Evolutionary conservation across 2,797 vertebrate species (phyloP).

Genomic region (Hylomyscus alleni): DNA sequence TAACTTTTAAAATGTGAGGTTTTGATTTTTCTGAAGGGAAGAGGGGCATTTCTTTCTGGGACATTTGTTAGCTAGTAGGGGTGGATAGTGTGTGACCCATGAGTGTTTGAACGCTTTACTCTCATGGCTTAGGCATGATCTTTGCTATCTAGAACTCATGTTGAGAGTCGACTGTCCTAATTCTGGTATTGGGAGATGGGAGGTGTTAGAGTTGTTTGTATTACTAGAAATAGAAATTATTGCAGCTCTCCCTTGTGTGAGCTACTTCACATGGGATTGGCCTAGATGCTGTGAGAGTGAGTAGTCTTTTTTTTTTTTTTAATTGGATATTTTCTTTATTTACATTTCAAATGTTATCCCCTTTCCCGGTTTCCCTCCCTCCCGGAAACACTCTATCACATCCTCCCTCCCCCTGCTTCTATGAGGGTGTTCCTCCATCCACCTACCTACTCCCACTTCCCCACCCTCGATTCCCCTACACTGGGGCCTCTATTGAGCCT

Average conservation of each 20-base stretch:
- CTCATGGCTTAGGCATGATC: background rate
- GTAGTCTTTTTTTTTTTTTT: no score
- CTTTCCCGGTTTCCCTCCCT: no score
- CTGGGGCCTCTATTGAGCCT: no score
- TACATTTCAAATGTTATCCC: no score
- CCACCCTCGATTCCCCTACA: no score
- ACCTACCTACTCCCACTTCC: no score
- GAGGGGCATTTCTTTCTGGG: background rate
- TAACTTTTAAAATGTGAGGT: background rate
- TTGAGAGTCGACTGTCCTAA: background rate
- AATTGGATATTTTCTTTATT: no score
- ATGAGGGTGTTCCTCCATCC: no score
- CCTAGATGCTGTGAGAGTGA: background rate
- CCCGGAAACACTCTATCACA: no score
- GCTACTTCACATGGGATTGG: background rate
- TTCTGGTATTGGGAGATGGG: background rate
- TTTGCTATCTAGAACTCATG: background rate
- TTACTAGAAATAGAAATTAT: background rate
- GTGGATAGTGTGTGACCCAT: background rate
- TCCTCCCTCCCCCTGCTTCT: no score
- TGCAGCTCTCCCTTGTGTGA: background rate
- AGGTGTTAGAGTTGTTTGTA: background rate
- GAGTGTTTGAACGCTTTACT: background rate
- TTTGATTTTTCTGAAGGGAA: conserved; percentile 13
- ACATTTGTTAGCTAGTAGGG: background rate